A percentile compares a stretch with the other conserved stretches of the same genome.
phyloP scores from a whole-genome alignment of 1,140 invertebrate genomes.

The Sminthurides bifidus region DNA sequence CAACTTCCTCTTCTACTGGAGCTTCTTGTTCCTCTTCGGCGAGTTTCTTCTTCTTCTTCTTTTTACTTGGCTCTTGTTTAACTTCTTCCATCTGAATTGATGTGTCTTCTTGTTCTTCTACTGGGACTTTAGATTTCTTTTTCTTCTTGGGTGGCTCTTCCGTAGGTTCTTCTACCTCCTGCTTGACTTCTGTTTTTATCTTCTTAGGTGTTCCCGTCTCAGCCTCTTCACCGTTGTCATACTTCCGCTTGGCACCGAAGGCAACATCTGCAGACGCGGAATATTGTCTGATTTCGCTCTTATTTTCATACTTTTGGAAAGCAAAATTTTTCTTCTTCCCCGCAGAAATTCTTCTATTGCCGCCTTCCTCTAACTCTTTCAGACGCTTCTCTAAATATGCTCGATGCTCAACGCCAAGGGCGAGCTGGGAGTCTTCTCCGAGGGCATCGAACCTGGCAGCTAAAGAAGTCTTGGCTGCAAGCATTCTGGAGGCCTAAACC shows the following conservation, averaged over 20 bases:
- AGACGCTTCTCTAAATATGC: slow-evolving; percentile 71
- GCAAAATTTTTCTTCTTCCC: slow-evolving; percentile 36
- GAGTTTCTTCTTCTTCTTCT: slow-evolving; percentile 22
- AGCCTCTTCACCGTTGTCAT: slow-evolving; percentile 1
- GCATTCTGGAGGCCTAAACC: slow-evolving; percentile 80
- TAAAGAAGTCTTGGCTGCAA: slow-evolving; percentile 89
- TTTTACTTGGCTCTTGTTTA: slow-evolving; percentile 31
- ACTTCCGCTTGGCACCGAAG: slow-evolving; percentile 37
- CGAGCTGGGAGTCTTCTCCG: slow-evolving; percentile 65
- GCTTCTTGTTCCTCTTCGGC: slow-evolving; percentile 23
- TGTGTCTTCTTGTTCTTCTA: slow-evolving; percentile 19
- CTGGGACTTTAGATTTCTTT: slow-evolving; percentile 14
- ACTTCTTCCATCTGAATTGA: slow-evolving; percentile 33
- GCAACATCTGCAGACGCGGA: slow-evolving; percentile 41
- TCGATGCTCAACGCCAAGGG: slow-evolving; percentile 74
- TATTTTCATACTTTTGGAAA: slow-evolving; percentile 44
- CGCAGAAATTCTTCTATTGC: slow-evolving; percentile 67
- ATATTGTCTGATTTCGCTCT: slow-evolving; percentile 42
- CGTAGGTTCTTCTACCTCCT: slow-evolving; percentile 7
- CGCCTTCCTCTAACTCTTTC: slow-evolving; percentile 69
- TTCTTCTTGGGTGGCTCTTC: slow-evolving; percentile 17
- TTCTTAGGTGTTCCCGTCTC: slow-evolving; percentile 32
- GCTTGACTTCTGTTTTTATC: slow-evolving; percentile 22
- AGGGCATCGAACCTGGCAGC: slow-evolving; percentile 91
- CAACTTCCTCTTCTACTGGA: slow-evolving; percentile 18